Evolutionary conservation across 1,140 invertebrate genomes (phyloP), one percentile per base, ranked within the genome.

Genomic region (Hylaeus anthracinus): DNA sequence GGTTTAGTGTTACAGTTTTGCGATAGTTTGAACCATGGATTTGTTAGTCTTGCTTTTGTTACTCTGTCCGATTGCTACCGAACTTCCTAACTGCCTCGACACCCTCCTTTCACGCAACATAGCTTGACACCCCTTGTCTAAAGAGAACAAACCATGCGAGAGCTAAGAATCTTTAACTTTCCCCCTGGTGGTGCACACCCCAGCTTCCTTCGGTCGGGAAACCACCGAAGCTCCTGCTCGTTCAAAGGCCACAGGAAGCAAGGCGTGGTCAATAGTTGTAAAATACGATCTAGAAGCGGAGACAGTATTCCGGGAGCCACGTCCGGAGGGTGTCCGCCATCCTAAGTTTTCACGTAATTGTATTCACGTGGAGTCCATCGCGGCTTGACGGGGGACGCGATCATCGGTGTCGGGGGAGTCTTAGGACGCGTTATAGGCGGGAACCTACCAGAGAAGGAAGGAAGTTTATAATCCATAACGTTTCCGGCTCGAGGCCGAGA

Each of bases 401-500:
- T 85, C 79, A 60, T 85, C 74, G 79, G 61, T 66, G 53, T 53
- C 70, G 26, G 65, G 53, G 64, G 14, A 66, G 51, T 67, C 41
- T 41, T 43, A 56, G 76, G 66, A 53, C 45, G 41, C 55, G 79
- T 71, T 73, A 72, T 63, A 64, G 72, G 67, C 71, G 70, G 72
- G 39, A 41, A 74, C 60, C 48, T 78, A 60, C 72, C 65, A 76
- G 64, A 9, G 86, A 83, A 45, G 9, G 58, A 73, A 73, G 81
- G 80, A 88, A 90, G 81, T 91, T 91, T 92, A 92, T 88, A 89
- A 91, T 89, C 88, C 90, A 86, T 91, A 83, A 92, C 90, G 86
- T 88, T 90, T 92, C 90, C 91, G 89, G 88, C 85, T 89, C 58
- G 51, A 70, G 61, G 55, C 43, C 14, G 51, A 26, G 45, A 45